phyloP scores from a whole-genome alignment of 2,797 vertebrate species.

The Sebastes taczanowskii region DNA sequence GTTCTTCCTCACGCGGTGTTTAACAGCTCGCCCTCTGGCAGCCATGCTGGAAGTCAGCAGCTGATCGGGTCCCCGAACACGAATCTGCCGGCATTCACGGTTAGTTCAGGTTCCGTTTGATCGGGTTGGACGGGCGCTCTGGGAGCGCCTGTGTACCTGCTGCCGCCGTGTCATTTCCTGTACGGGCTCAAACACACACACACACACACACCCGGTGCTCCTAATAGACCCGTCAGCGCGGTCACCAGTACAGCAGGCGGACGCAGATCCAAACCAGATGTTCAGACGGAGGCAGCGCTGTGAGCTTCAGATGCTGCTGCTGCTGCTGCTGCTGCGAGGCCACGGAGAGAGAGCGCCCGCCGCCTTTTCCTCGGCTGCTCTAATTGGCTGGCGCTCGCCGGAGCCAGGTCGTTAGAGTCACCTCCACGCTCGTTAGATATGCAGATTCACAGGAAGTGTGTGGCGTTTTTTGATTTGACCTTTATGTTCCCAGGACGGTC shows the following conservation, averaged over 20 bases:
- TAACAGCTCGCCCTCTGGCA: slow-evolving; percentile 22
- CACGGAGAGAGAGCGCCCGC: not conserved
- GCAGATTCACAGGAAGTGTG: slow-evolving; percentile 40
- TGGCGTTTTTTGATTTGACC: slow-evolving; percentile 36
- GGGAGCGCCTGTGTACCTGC: slow-evolving; percentile 40
- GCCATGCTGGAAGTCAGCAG: slow-evolving; percentile 35
- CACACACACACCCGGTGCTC: not conserved
- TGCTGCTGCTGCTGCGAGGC: not conserved
- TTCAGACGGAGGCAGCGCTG: slow-evolving; percentile 4
- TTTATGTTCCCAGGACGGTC: not conserved
- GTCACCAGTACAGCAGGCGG: slow-evolving; percentile 28
- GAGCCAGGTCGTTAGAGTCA: slow-evolving; percentile 50
- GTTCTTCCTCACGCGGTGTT: too few species aligned
- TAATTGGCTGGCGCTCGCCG: slow-evolving; percentile 52
- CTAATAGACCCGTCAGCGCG: slow-evolving; percentile 48
- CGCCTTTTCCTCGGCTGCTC: slow-evolving; percentile 18
- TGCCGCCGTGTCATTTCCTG: slow-evolving; percentile 50
- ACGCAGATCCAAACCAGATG: slow-evolving; percentile 46
- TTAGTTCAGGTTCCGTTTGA: slow-evolving; percentile 40
- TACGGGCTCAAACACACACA: slow-evolving; percentile 11
- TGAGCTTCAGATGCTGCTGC: slow-evolving; percentile 11
- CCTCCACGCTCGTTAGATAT: slow-evolving; percentile 65
- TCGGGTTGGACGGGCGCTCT: slow-evolving; percentile 28
- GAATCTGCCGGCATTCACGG: not conserved
- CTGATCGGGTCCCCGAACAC: slow-evolving; percentile 22